Evolutionary conservation across 2,113 vertebrate species (phyloP).

Genomic region (Axis porcinus): DNA sequence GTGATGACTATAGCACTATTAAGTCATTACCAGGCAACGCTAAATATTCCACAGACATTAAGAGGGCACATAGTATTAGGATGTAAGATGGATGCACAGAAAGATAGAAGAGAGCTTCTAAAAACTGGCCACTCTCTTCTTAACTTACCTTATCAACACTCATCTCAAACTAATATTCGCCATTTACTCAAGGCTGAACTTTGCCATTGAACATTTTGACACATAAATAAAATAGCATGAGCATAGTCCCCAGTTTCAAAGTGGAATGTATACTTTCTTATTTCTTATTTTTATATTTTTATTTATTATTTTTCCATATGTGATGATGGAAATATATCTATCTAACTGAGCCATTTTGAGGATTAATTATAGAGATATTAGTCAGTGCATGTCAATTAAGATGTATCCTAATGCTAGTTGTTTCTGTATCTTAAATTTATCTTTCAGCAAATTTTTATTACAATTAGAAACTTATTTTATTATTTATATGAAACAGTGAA

Average conservation of each 20-base stretch:
- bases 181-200: not conserved
- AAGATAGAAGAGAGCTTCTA: not conserved
- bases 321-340: not conserved
- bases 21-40: not conserved
- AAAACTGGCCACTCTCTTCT: not conserved
- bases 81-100: not conserved
- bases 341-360: not conserved
- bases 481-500: not conserved
- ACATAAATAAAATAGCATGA: not conserved
- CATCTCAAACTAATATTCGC: not conserved
- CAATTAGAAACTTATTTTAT: not conserved
- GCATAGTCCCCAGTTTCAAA: not conserved
- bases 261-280: not conserved
- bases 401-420: not conserved
- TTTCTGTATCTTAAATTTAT: not conserved
- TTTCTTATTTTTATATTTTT: not conserved
- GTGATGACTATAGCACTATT: not conserved
- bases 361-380: not conserved
- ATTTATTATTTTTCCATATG: not conserved
- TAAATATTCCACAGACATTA: not conserved
- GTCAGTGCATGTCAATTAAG: not conserved
- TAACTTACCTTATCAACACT: not conserved
- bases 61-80: not conserved
- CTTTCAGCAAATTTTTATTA: not conserved
- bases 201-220: not conserved